Conservation (phyloP, 1,140 invertebrate genomes). For the Anthonomus grandis region DNA sequence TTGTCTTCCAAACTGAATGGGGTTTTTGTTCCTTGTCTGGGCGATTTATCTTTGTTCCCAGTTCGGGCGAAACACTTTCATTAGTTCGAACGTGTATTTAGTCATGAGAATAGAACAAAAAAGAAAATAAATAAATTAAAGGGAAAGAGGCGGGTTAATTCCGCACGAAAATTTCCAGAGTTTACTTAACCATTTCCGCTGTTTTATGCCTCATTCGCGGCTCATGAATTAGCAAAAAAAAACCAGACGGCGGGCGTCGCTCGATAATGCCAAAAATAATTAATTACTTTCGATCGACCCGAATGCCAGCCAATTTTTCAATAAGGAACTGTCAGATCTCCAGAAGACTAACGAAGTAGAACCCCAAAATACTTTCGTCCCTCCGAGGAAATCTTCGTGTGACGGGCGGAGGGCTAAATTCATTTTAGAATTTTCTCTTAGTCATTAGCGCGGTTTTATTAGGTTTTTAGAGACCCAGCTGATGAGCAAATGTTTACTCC, state of each 20-base stretch:
- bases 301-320: conserved; percentile 46
- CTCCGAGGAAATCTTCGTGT: conserved; percentile 9
- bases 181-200: no score
- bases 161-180: no score
- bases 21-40: no score
- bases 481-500: conserved; percentile 17
- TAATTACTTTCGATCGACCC: conserved; percentile 48
- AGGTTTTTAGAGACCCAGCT: conserved; percentile 15
- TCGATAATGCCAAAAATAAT: conserved; percentile 51
- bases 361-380: conserved; percentile 29
- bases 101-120: no score
- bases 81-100: no score
- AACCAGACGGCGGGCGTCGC: conserved; percentile 41
- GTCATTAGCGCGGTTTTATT: conserved; percentile 34
- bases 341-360: conserved; percentile 45
- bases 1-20: no score
- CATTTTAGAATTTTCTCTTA: conserved; percentile 30
- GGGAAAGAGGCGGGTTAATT: no score
- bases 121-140: no score
- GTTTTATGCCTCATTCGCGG: conserved; percentile 44
- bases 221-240: conserved; percentile 49
- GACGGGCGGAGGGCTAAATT: conserved; percentile 27
- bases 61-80: no score
- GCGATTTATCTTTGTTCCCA: no score
- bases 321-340: conserved; percentile 46